Conservation (phyloP, 2,113 vertebrate species). For the Oryzias celebensis region DNA sequence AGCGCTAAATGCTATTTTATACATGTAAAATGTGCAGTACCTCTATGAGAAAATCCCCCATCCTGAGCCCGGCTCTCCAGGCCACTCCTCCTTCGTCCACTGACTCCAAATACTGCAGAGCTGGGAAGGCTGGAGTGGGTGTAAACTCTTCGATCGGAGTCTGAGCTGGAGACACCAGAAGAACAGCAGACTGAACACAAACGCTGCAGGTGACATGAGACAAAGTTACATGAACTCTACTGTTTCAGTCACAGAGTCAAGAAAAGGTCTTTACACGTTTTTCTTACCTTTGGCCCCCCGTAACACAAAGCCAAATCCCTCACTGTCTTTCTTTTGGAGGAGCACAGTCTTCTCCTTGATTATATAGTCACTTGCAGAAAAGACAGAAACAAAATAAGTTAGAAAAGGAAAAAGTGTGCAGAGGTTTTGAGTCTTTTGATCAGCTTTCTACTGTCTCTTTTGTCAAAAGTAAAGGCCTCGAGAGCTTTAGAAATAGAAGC, state of each 20-base stretch:
- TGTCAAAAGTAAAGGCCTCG: too few relatives aligned
- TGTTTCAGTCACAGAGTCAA: neutral
- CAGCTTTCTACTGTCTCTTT: too few relatives aligned
- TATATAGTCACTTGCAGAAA: slow-evolving; percentile 85
- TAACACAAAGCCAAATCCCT: slow-evolving; percentile 93
- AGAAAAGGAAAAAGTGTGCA: neutral
- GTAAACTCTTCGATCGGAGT: slow-evolving; percentile 94
- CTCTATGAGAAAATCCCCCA: slow-evolving; percentile 95
- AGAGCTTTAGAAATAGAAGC: too few relatives aligned
- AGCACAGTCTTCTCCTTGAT: slow-evolving; percentile 94
- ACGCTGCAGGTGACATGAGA: neutral
- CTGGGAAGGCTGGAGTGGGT: slow-evolving; percentile 90
- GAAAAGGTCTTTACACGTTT: neutral
- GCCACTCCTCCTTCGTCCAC: slow-evolving; percentile 93
- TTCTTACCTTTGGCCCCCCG: slow-evolving; percentile 91
- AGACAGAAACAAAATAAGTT: neutral
- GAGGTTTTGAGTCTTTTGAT: too few relatives aligned
- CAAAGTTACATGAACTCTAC: neutral
- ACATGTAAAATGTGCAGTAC: slow-evolving; percentile 52
- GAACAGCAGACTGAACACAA: neutral
- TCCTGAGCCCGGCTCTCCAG: slow-evolving; percentile 89
- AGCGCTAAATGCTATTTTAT: too few relatives aligned
- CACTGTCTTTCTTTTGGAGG: slow-evolving; percentile 94
- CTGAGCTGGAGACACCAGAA: slow-evolving; percentile 78
- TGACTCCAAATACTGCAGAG: slow-evolving; percentile 90